Conservation (phyloP, 2,113 vertebrate genomes). For the Potamarius usumacintae region DNA sequence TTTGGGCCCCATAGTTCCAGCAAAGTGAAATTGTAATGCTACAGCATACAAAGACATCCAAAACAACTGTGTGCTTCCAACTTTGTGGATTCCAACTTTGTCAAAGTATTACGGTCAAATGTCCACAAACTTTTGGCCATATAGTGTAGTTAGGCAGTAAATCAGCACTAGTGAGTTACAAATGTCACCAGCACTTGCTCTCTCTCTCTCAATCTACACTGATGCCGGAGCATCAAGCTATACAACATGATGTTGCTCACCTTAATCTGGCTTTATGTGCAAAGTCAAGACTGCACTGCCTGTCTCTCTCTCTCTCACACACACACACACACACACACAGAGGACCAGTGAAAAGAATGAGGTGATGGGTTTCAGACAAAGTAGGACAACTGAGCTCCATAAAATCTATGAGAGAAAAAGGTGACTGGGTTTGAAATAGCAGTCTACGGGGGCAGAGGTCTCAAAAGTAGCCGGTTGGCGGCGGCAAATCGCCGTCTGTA, state of each 20-base stretch:
- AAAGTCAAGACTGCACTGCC: not conserved
- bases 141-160: not conserved
- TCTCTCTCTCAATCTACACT: not conserved
- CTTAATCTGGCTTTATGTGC: slow-evolving; percentile 15
- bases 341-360: not conserved
- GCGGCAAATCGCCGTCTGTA: too few species aligned
- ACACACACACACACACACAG: slow-evolving; percentile 3
- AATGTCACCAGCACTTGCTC: not conserved
- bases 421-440: slow-evolving; percentile 29
- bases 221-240: not conserved
- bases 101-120: not conserved
- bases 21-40: too few species aligned
- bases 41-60: too few species aligned
- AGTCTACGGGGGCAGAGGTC: not conserved
- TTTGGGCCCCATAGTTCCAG: too few species aligned
- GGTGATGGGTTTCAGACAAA: slow-evolving; percentile 20
- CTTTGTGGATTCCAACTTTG: too few species aligned
- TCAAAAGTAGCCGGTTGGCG: too few species aligned
- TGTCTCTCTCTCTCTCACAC: not conserved
- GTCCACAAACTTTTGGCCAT: not conserved
- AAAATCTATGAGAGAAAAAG: slow-evolving; percentile 26
- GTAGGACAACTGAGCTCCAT: not conserved
- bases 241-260: slow-evolving; percentile 5
- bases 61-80: too few species aligned
- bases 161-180: too few species aligned